phyloP scores from a whole-genome alignment of 2,888 invertebrate species.

The Acrobasis repandana region DNA sequence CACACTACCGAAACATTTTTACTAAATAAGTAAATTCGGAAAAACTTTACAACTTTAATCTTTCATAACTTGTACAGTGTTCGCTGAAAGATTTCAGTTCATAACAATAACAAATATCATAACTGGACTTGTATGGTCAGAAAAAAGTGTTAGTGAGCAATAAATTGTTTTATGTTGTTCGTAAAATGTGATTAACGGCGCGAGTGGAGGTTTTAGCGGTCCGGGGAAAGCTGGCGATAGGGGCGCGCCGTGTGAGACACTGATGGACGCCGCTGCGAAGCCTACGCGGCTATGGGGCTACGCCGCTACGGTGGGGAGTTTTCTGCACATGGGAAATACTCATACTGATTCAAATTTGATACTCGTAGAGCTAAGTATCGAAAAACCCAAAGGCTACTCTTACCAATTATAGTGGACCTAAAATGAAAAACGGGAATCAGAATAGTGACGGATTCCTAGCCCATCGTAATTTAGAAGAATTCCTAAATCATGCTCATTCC shows the following conservation, averaged over 20 bases:
- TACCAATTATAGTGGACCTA: too few species aligned
- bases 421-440: too few species aligned
- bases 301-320: conserved; percentile 1
- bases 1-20: conserved; percentile 24
- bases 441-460: too few species aligned
- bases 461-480: too few species aligned
- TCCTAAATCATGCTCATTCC: too few species aligned
- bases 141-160: conserved; percentile 39
- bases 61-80: conserved; percentile 13
- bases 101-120: conserved; percentile 37
- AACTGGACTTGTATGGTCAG: conserved; percentile 29
- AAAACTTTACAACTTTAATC: conserved; percentile 2
- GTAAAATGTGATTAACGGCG: conserved; percentile 65
- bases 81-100: conserved; percentile 27
- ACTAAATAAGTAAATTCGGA: conserved; percentile 19
- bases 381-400: too few species aligned
- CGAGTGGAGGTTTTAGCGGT: conserved; percentile 40
- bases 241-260: conserved; percentile 60
- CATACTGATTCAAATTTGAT: background rate
- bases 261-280: conserved; percentile 44
- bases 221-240: conserved; percentile 51
- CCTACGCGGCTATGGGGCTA: conserved; percentile 39
- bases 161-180: conserved; percentile 58
- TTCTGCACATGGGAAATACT: background rate
- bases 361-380: too few species aligned